Evolutionary conservation across 2,113 vertebrate species (phyloP).

Genomic region (Butorides virescens): DNA sequence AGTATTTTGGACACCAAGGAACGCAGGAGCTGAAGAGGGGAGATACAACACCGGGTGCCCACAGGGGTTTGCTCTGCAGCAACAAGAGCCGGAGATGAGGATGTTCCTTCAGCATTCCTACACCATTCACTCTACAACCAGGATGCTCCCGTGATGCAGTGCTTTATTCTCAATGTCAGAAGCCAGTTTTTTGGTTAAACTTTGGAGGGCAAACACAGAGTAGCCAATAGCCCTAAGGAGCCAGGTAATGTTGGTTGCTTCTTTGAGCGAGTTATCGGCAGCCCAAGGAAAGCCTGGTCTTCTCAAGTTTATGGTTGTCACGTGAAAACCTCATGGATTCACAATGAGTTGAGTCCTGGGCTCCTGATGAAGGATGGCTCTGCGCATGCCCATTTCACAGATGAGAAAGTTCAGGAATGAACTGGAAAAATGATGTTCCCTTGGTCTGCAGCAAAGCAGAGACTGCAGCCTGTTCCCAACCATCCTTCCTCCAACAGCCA

Average conservation of each 20-base stretch:
- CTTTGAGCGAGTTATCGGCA: background rate
- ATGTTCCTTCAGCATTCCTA: background rate
- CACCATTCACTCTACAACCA: background rate
- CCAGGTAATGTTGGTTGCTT: background rate
- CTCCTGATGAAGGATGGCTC: background rate
- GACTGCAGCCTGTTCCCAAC: background rate
- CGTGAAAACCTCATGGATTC: background rate
- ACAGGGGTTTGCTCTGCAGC: background rate
- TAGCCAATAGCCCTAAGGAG: background rate
- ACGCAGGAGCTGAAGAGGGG: background rate
- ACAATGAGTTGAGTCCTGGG: background rate
- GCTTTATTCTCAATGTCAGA: background rate
- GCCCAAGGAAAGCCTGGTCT: background rate
- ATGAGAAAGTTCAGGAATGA: background rate
- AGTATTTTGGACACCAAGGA: background rate
- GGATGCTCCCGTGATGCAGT: background rate
- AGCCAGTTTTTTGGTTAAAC: background rate
- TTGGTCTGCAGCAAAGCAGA: background rate
- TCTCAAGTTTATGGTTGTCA: background rate
- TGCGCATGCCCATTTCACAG: background rate
- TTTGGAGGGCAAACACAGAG: background rate
- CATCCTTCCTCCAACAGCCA: background rate
- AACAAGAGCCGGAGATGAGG: background rate
- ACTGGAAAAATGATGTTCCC: background rate
- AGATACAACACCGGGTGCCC: rapidly evolving